Evolutionary conservation across 2,113 vertebrate genomes (phyloP).

Genomic region (Cynoglossus semilaevis): DNA sequence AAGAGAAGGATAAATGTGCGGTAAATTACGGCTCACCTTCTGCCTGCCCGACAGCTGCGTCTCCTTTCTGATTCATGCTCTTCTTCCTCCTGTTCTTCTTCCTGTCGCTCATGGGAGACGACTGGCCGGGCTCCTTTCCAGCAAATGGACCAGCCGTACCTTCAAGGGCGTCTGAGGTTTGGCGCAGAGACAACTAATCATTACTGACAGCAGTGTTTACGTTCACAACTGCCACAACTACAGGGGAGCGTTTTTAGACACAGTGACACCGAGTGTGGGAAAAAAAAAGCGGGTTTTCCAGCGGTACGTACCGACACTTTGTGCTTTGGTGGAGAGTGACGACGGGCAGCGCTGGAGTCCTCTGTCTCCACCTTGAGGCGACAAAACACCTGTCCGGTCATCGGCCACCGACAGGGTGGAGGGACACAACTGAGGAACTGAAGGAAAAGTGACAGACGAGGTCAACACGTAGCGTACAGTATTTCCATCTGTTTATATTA

Average conservation of each 20-base stretch:
- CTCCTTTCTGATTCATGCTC: slow-evolving; percentile 89
- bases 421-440: slow-evolving; percentile 74
- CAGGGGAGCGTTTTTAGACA: too few species aligned
- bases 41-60: slow-evolving; percentile 85
- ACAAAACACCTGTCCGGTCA: slow-evolving; percentile 72
- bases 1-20: background rate
- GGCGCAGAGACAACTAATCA: background rate
- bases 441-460: background rate
- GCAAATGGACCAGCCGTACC: slow-evolving; percentile 72
- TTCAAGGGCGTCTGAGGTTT: slow-evolving; percentile 70
- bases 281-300: background rate
- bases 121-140: slow-evolving; percentile 78
- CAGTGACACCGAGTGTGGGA: too few species aligned
- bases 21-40: slow-evolving; percentile 80
- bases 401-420: slow-evolving; percentile 78
- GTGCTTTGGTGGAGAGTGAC: slow-evolving; percentile 77
- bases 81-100: slow-evolving; percentile 96
- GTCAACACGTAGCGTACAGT: too few species aligned
- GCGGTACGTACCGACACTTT: slow-evolving; percentile 73
- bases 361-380: slow-evolving; percentile 75
- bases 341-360: slow-evolving; percentile 82
- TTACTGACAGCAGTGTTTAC: background rate
- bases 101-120: slow-evolving; percentile 87
- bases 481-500: too few species aligned
- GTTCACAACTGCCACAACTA: too few species aligned